Base-by-base conservation (phyloP, 2,797 vertebrate species). In the Remorina albescens region DNA sequence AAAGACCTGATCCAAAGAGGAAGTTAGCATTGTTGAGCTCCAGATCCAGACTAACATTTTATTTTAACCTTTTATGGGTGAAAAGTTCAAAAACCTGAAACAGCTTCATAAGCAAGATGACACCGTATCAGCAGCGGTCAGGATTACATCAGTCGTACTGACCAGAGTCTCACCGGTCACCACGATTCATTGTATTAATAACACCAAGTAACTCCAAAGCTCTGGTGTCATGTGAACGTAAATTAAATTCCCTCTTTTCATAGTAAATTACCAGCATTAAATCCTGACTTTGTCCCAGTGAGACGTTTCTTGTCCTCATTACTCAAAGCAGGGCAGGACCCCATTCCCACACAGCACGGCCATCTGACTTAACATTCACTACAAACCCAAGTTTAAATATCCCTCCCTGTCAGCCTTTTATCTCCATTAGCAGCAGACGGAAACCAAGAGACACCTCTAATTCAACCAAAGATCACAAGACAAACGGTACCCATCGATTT, bases 351-450 rank as follows among this genome's bases (percentile, higher is more conserved):
- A 18, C 8, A 49, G 1, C 76, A 57, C 1, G 11, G 36, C 41
- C 57, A 53, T 72, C 47, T 21, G 58, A 72, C 16, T 67, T n/a
- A 39, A 64, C 71, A 81, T 64, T 78, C 61, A 36, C 28, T 4
- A 42, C 16, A 70, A 69, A 54, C 36, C 39, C 32, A 26, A 58
- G 18, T 72, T 78, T n/a, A 51, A 69, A 28, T 30, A 54, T n/a
- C 41, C 16, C 12, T 51, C 51, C 25, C 51, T 5, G 13, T 15
- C 18, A n/a, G 23, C 15, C 13, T 56, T 82, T 78, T 25, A 23
- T 69, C 49, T 71, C 53, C 21, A 42, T 70, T 59, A 66, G 21
- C 66, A 67, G 39, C 56, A 0, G 11, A 66, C 42, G 61, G 18
- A 56, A 80, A 57, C 37, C 26, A 56, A 21, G 6, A 53, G 69